Evolutionary conservation across 2,797 vertebrate species (phyloP).

Genomic region (Girardinus metallicus): DNA sequence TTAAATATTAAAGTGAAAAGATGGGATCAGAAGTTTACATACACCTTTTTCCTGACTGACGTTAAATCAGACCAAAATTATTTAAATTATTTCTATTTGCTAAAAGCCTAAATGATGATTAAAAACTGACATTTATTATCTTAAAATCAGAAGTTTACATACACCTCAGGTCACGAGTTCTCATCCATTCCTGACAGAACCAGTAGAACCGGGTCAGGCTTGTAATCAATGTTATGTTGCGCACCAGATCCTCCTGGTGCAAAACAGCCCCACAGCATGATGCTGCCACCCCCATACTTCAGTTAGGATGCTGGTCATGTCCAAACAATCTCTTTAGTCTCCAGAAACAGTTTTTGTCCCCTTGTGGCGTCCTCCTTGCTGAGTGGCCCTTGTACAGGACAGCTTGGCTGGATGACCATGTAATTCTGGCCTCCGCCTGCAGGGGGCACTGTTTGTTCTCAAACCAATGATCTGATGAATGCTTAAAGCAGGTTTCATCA

Average conservation of each 20-base stretch:
- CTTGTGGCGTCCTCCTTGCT: no score
- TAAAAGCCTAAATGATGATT: not conserved
- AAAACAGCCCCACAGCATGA: not conserved
- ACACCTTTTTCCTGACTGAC: not conserved
- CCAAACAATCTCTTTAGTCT: no score
- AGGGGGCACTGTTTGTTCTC: not conserved
- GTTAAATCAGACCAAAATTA: not conserved
- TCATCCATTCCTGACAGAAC: not conserved
- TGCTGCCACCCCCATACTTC: not conserved
- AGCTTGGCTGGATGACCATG: no score
- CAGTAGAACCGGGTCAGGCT: not conserved
- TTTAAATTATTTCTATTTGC: not conserved
- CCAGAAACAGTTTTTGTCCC: no score
- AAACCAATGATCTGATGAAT: not conserved
- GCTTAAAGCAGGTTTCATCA: not conserved
- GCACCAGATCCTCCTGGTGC: no score
- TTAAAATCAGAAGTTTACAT: not conserved
- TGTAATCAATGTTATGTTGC: no score
- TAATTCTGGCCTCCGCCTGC: not conserved
- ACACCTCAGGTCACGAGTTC: not conserved
- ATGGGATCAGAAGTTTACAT: not conserved
- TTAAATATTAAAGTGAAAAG: not conserved
- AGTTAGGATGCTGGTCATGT: not conserved
- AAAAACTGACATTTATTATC: not conserved
- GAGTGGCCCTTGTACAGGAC: no score